Conservation (phyloP, 2,888 invertebrate species). For the Plagiodera versicolora region DNA sequence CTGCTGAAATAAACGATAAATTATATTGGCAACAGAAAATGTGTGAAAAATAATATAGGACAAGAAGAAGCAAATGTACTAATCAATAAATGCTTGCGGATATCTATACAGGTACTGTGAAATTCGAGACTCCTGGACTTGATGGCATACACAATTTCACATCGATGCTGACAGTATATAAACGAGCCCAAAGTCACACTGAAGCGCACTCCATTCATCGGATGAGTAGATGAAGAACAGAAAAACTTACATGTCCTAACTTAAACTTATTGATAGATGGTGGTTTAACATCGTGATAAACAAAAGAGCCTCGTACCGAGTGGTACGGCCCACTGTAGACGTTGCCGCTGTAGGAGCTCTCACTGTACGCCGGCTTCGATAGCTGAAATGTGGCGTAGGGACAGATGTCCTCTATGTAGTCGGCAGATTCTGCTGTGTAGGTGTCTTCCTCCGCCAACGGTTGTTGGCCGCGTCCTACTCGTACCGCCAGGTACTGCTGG, state of each 20-base stretch:
- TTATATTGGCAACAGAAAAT: too few species aligned
- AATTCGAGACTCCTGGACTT: too few species aligned
- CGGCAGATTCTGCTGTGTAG: constrained; percentile 61
- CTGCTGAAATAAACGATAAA: neutral
- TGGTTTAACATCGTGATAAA: constrained; percentile 85
- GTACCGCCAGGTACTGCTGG: constrained; percentile 74
- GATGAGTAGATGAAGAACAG: constrained; percentile 16
- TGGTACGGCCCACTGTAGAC: constrained; percentile 86
- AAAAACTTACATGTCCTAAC: constrained; percentile 65
- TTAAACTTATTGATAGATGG: constrained; percentile 75
- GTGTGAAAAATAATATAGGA: too few species aligned
- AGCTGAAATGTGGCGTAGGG: constrained; percentile 92
- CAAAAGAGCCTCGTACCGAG: constrained; percentile 83
- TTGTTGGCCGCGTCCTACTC: constrained; percentile 52
- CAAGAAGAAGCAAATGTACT: too few species aligned
- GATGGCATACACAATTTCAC: neutral
- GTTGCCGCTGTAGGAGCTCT: constrained; percentile 88
- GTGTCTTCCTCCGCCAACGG: constrained; percentile 58
- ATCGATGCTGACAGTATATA: neutral
- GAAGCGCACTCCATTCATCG: constrained; percentile 10
- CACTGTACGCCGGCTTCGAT: constrained; percentile 79
- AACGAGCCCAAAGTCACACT: constrained; percentile 10
- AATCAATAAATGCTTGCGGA: too few species aligned
- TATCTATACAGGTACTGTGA: too few species aligned
- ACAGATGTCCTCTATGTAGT: constrained; percentile 91